phyloP scores from a whole-genome alignment of 1,140 invertebrate genomes.

The Ceratina calcarata region DNA sequence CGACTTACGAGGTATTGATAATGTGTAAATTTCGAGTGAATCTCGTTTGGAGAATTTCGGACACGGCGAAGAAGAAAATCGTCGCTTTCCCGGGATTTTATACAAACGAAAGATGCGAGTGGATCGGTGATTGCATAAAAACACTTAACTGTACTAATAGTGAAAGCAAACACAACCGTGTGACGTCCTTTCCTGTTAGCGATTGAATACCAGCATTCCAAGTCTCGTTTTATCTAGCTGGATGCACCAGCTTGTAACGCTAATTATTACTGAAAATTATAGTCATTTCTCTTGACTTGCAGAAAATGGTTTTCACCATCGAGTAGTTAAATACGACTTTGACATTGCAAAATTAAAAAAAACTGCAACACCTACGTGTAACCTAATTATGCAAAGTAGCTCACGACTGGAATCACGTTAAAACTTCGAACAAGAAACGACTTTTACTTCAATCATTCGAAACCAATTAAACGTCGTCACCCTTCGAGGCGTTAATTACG shows the following conservation, averaged over 20 bases:
- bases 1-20: not conserved
- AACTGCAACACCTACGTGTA: no score
- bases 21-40: not conserved
- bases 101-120: not conserved
- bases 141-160: slow-evolving; percentile 9
- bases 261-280: no score
- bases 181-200: not conserved
- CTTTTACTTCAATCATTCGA: no score
- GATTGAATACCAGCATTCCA: slow-evolving; percentile 31
- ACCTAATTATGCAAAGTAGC: no score
- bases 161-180: slow-evolving; percentile 23
- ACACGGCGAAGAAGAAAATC: not conserved
- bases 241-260: not conserved
- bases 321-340: no score
- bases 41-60: not conserved
- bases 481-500: not conserved
- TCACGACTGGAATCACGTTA: no score
- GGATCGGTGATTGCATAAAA: slow-evolving; percentile 24
- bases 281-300: no score
- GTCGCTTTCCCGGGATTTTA: slow-evolving; percentile 6
- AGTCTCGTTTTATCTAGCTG: not conserved
- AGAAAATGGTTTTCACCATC: no score
- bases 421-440: no score
- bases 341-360: no score
- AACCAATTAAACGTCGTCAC: not conserved